A percentile compares a stretch with the other conserved stretches of the same genome.
Conservation (phyloP, 2,797 vertebrate species). For the Kryptopterus vitreolus region DNA sequence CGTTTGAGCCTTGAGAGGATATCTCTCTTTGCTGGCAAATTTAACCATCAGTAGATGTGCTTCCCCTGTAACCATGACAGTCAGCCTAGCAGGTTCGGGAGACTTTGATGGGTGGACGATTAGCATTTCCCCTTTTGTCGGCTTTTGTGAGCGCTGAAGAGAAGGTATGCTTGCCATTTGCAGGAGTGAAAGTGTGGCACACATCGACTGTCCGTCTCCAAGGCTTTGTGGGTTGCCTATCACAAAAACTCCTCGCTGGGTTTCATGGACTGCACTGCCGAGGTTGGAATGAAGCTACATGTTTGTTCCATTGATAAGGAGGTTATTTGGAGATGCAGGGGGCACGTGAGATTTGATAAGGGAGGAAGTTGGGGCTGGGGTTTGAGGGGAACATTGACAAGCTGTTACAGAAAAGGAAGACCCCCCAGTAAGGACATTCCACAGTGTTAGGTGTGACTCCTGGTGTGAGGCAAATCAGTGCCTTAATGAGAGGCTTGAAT, state of each 20-base stretch:
- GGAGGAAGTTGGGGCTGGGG: constrained; percentile 31
- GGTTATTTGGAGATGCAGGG: constrained; percentile 40
- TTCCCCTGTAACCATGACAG: constrained; percentile 49
- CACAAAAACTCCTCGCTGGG: constrained; percentile 48
- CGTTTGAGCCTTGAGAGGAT: constrained; percentile 51
- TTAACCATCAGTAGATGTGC: constrained; percentile 47
- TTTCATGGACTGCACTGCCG: constrained; percentile 36
- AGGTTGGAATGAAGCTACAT: constrained; percentile 48
- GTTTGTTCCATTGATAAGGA: constrained; percentile 44
- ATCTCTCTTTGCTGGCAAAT: constrained; percentile 49
- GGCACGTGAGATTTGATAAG: constrained; percentile 35
- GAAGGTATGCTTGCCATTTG: constrained; percentile 57
- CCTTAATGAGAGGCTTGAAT: not conserved
- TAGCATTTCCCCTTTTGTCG: constrained; percentile 54
- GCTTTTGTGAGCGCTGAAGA: constrained; percentile 48
- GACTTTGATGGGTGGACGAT: constrained; percentile 53
- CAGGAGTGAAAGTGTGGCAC: constrained; percentile 52
- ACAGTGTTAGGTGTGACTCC: constrained; percentile 14
- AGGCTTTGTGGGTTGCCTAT: constrained; percentile 35
- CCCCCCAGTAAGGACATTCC: constrained; percentile 27
- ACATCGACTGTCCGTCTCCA: constrained; percentile 46
- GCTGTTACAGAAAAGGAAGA: constrained; percentile 26
- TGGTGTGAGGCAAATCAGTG: constrained; percentile 21
- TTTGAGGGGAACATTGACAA: constrained; percentile 14
- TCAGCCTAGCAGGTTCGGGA: constrained; percentile 44